Evolutionary conservation across 1,140 invertebrate species (phyloP).

Genomic region (Drosophila mauritiana): DNA sequence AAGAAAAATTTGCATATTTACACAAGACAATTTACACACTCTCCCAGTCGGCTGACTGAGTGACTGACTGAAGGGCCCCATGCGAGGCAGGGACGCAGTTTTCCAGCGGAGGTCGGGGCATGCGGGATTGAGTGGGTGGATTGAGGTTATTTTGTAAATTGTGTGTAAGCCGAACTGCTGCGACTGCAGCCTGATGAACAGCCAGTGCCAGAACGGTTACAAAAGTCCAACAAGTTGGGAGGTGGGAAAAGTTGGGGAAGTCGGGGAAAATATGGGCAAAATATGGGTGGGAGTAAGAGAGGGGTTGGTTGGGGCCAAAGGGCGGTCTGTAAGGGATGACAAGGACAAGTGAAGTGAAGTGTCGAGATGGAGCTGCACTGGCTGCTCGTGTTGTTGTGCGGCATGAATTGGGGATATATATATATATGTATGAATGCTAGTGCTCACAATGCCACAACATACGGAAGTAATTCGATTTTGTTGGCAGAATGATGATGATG

Average conservation of each 20-base stretch:
- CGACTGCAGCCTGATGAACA: slow-evolving; percentile 49
- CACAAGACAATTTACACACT: slow-evolving; percentile 78
- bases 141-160: slow-evolving; percentile 71
- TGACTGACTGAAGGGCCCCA: slow-evolving; percentile 41
- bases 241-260: slow-evolving; percentile 8
- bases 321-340: slow-evolving; percentile 27
- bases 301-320: slow-evolving; percentile 2
- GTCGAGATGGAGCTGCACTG: slow-evolving; percentile 43
- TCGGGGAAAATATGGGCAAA: slow-evolving; percentile 5
- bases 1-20: slow-evolving; percentile 74
- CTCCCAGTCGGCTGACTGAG: slow-evolving; percentile 26
- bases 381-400: slow-evolving; percentile 15
- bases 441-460: slow-evolving; percentile 51
- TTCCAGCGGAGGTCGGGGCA: not conserved
- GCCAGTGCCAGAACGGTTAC: slow-evolving; percentile 50
- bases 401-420: slow-evolving; percentile 41
- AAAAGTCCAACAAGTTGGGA: slow-evolving; percentile 76
- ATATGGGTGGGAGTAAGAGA: slow-evolving; percentile 30
- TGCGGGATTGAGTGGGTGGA: slow-evolving; percentile 35
- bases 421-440: slow-evolving; percentile 24
- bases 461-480: slow-evolving; percentile 81
- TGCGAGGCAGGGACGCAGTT: slow-evolving; percentile 2
- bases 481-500: slow-evolving; percentile 67
- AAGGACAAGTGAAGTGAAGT: slow-evolving; percentile 61
- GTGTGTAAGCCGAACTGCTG: slow-evolving; percentile 78